Evolutionary conservation across 2,113 vertebrate species (phyloP).

Genomic region (Grantiella picta): DNA sequence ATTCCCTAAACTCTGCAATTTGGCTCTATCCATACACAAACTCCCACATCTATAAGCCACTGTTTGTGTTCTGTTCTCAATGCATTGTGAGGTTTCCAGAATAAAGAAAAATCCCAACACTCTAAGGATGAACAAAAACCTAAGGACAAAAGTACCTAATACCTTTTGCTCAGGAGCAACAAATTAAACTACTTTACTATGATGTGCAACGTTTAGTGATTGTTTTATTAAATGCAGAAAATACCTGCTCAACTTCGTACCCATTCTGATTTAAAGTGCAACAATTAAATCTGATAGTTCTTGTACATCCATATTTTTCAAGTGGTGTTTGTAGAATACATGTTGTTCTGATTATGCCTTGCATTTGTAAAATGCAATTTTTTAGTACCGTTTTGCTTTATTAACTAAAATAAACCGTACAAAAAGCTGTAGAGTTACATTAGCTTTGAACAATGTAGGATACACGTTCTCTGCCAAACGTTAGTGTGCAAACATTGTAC

Average conservation of each 20-base stretch:
- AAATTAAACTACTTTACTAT: slow-evolving; percentile 60
- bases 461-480: slow-evolving; percentile 60
- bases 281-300: slow-evolving; percentile 19
- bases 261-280: slow-evolving; percentile 59
- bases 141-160: neutral
- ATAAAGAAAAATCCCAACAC: neutral
- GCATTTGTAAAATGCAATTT: slow-evolving; percentile 35
- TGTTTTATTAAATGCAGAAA: slow-evolving; percentile 58
- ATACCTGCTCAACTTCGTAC: slow-evolving; percentile 36
- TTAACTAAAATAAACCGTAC: slow-evolving; percentile 74
- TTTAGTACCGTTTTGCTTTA: slow-evolving; percentile 67
- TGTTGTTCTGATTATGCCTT: neutral
- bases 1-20: neutral
- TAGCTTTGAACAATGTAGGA: slow-evolving; percentile 67
- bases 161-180: neutral
- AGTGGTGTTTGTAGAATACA: slow-evolving; percentile 17
- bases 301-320: slow-evolving; percentile 37
- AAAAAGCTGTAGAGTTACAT: slow-evolving; percentile 71
- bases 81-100: neutral
- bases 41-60: neutral
- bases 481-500: slow-evolving; percentile 71
- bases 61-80: neutral
- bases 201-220: slow-evolving; percentile 29
- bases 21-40: neutral
- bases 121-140: neutral